These are phyloP conservation scores for Sebastes oblongus DNA, from an alignment of 2,797 vertebrate species.

Conservation along the genomic window DNA sequence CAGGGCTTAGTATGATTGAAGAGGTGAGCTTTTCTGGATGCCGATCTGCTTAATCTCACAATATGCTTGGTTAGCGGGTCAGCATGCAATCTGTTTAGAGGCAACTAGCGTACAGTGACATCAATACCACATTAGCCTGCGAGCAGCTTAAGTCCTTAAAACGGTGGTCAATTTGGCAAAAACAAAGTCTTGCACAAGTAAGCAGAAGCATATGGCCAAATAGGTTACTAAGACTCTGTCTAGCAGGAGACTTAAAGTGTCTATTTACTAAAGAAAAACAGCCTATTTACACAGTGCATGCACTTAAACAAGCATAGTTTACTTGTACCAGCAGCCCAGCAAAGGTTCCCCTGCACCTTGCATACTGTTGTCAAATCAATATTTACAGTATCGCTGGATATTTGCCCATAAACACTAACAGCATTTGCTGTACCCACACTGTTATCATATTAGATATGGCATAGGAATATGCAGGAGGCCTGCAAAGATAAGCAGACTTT, in stretches of 20 bases:
- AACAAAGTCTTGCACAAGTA: conserved; percentile 29
- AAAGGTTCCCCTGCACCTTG: not conserved
- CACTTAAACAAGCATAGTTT: not conserved
- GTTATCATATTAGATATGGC: not conserved
- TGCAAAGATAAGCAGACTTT: no score
- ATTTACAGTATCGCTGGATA: not conserved
- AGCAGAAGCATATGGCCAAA: conserved; percentile 38
- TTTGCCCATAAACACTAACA: not conserved
- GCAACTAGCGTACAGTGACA: conserved; percentile 28
- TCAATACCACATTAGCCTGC: conserved; percentile 45
- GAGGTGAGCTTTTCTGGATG: conserved; percentile 61
- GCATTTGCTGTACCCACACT: not conserved
- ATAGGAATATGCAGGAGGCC: not conserved
- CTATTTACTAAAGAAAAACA: conserved; percentile 17
- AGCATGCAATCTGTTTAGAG: conserved; percentile 54
- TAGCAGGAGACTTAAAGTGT: conserved; percentile 21
- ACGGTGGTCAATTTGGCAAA: conserved; percentile 25
- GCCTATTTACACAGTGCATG: not conserved
- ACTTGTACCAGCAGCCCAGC: not conserved
- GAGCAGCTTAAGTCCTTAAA: conserved; percentile 50
- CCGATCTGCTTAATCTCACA: conserved; percentile 64
- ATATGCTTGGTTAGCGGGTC: conserved; percentile 70
- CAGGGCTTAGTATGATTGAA: conserved; percentile 44
- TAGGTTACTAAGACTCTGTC: conserved; percentile 35
- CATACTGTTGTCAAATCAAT: conserved; percentile 1